Base-by-base conservation (phyloP, 2,888 invertebrate species). In the Drosophila incognita region DNA sequence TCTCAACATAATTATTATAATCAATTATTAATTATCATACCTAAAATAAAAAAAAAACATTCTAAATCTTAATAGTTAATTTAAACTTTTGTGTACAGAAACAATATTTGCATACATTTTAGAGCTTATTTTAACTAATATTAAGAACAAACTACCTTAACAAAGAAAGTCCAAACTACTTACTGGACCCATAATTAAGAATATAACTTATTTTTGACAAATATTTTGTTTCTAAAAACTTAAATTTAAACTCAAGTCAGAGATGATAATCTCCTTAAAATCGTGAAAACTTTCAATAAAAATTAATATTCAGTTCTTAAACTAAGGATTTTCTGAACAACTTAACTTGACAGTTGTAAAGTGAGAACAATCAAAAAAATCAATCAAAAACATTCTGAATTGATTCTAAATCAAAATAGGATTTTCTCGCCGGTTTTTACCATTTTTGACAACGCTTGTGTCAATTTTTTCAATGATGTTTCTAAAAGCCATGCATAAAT, bases 401-500 rank as follows among this genome's bases (percentile, higher is more conserved):
- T 2, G 11, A 11, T 40, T 2, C 5, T 1, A 2, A 5, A 40
- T 11, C n/a, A n/a, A n/a, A 40, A 40, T n/a, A 0, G 10, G 10
- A n/a, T n/a, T n/a, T 40, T 40, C 27, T 40, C 40, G 11, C 1
- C n/a, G 2, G 0, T 40, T 40, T 40, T 40, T 11, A 1, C 0
- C 11, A 40, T 40, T 40, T n/a, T 10, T 40, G 40, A n/a, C 10
- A 10, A 40, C 1, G 2, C n/a, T n/a, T n/a, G 4, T 4, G 4
- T 24, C n/a, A 3, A 18, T 49, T n/a, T 31, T 83, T 72, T 66
- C 56, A 57, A 67, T 69, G 8, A 69, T 73, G 69, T 89, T 78
- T 75, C 65, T 54, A 61, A 75, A 69, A 71, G 54, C 62, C 74
- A 70, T 74, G 67, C 87, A 84, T 71, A 69, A 84, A 82, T 82